A percentile compares a stretch with the other conserved stretches of the same genome.
Conservation (phyloP, 2,797 vertebrate genomes). For the Cynopterus sphinx region DNA sequence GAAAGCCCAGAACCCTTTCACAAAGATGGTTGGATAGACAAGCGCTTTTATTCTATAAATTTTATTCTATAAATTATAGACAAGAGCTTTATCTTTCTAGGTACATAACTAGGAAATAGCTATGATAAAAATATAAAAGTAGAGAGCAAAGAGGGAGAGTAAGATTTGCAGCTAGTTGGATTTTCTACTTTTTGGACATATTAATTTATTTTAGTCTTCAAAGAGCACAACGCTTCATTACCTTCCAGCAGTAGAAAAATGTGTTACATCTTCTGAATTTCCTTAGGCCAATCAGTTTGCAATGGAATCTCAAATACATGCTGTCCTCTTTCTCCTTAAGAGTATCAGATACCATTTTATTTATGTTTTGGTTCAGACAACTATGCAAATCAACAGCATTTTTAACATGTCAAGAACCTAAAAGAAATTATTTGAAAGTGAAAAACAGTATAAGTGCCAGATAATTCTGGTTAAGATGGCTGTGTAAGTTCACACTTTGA, state of each 20-base stretch:
- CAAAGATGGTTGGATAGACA: not conserved
- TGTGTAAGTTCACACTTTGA: not conserved
- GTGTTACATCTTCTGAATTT: not conserved
- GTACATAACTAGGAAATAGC: not conserved
- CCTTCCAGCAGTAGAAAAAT: not conserved
- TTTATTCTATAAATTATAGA: conserved; percentile 27
- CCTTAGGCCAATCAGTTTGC: not conserved
- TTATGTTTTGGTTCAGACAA: conserved; percentile 31
- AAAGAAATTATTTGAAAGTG: conserved; percentile 42
- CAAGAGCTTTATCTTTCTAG: conserved; percentile 39
- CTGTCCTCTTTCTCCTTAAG: not conserved
- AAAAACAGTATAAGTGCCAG: not conserved
- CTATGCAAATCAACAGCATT: conserved; percentile 18
- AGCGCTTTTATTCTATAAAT: not conserved
- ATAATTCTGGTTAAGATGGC: not conserved
- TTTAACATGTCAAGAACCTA: not conserved
- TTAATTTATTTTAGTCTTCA: conserved; percentile 38
- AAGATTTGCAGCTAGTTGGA: not conserved
- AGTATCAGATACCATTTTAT: conserved; percentile 15
- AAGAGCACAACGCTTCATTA: conserved; percentile 27
- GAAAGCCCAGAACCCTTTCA: not conserved
- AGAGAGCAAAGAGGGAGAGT: not conserved
- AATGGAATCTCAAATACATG: not conserved
- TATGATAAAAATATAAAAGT: conserved; percentile 22
- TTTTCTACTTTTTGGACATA: conserved; percentile 1